phyloP scores from a whole-genome alignment of 2,888 invertebrate species.

The Cryptus armator region DNA sequence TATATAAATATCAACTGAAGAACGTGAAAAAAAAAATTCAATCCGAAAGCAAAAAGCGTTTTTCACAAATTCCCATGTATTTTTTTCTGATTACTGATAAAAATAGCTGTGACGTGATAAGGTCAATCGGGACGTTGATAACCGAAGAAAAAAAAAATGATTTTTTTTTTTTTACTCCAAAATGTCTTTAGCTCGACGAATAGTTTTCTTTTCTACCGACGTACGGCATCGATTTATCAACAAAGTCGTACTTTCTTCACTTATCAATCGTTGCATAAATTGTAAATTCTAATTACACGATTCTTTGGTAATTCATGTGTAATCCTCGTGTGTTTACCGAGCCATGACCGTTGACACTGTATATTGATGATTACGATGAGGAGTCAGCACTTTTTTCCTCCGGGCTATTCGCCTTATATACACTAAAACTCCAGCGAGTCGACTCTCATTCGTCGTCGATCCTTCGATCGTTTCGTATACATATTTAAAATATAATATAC shows the following conservation, averaged over 20 bases:
- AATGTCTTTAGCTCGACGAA: too few species aligned
- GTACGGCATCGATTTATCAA: conserved; percentile 8
- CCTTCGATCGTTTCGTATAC: conserved; percentile 6
- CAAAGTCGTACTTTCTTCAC: neutral
- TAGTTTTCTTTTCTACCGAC: conserved; percentile 39
- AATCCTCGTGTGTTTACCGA: conserved; percentile 19
- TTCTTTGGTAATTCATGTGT: conserved; percentile 29
- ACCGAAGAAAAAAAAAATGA: neutral
- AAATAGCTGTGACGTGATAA: too few species aligned
- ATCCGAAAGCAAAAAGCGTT: too few species aligned
- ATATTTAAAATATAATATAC: neutral
- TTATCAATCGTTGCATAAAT: conserved; percentile 23
- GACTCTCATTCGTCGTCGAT: conserved; percentile 6
- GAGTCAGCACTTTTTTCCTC: conserved; percentile 60
- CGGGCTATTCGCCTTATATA: conserved; percentile 3
- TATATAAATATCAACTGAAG: too few species aligned
- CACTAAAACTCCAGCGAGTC: neutral
- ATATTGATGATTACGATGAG: conserved; percentile 41
- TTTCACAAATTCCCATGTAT: too few species aligned
- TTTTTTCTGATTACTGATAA: neutral
- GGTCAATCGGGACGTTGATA: too few species aligned
- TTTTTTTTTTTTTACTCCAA: neutral
- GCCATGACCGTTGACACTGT: conserved; percentile 63
- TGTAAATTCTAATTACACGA: conserved; percentile 18
- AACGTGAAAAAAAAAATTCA: too few species aligned